phyloP scores from a whole-genome alignment of 2,888 invertebrate genomes.

The Euplexia lucipara region DNA sequence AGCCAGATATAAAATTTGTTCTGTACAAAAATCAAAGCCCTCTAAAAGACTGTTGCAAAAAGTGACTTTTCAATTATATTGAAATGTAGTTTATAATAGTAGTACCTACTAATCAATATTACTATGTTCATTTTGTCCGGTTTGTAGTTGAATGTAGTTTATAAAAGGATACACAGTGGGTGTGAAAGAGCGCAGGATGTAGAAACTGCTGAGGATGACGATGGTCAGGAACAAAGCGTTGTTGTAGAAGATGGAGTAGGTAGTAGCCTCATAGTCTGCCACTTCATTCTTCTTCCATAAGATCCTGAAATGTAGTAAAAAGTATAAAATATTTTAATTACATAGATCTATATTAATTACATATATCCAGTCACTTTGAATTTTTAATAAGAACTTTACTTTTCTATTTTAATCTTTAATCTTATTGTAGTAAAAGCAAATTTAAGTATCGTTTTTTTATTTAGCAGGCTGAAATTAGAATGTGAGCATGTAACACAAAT shows the following conservation, averaged over 20 bases:
- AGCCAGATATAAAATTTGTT: too few relatives aligned
- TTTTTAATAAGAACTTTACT: neutral
- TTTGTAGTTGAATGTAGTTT: conserved; percentile 28
- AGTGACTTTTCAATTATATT: too few relatives aligned
- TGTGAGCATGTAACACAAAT: neutral
- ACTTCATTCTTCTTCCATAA: conserved; percentile 99
- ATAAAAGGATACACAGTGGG: conserved; percentile 95
- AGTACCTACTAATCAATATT: too few relatives aligned
- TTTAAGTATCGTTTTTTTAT: too few relatives aligned
- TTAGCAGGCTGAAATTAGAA: too few relatives aligned
- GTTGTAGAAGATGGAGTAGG: conserved; percentile 99
- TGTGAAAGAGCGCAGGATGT: conserved; percentile 96
- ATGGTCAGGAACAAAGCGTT: conserved; percentile 98
- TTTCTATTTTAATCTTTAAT: too few relatives aligned
- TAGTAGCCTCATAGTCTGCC: conserved; percentile 99
- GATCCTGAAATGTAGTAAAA: conserved; percentile 92
- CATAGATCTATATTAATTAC: too few relatives aligned
- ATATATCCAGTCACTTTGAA: too few relatives aligned
- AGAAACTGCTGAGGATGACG: conserved; percentile 98
- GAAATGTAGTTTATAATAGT: too few relatives aligned
- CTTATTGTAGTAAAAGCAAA: too few relatives aligned
- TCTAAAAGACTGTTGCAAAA: too few relatives aligned
- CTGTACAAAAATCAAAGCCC: too few relatives aligned
- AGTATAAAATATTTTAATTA: neutral
- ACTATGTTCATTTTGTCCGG: neutral